Base-by-base conservation (phyloP, 2,888 invertebrate genomes). In the Drosophila limbata region DNA sequence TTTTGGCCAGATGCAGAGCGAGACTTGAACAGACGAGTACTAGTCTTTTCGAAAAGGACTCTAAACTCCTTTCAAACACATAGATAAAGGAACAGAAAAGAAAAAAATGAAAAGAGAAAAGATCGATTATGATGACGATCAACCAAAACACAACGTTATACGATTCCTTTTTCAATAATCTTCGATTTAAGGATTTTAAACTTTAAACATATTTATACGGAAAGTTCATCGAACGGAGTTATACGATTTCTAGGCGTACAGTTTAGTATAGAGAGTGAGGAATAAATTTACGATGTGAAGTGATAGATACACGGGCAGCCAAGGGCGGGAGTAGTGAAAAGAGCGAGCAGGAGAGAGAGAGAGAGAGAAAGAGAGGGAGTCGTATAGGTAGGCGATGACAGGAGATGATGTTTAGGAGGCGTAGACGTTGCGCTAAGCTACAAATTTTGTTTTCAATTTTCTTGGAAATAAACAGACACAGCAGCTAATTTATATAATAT, bases 1-100 rank as follows among this genome's bases (percentile, higher is more conserved):
- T 83, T 82, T 81, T 84, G 81, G 74, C 70, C 68, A 69, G 35
- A 59, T 31, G 28, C 67, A 61, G 65, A 67, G 50, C 51, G 60
- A 61, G 50, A 55, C 45, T 60, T 50, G 67, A 71, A 42, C 42
- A 33, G 65, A 77, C 80, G 82, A 82, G 80, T 81, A 78, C 86
- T 90, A 91, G 91, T 91, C 91, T 91, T 91, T 91, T 91, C 69
- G 86, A 90, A 91, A 91, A 91, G 92, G 92, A 91, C 91, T 91
- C 91, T 91, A 91, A 91, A 91, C 91, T 88, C 85, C 83, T 84
- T 86, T 77, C 77, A 73, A 71, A 37, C 3, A 37, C 19, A 51
- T 10, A 35, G n/a, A 50, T 9, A 33, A 19, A 35, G 21, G 21
- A 50, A 52, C 31, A 59, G 65, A 48, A 62, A 42, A 31, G 17